Evolutionary conservation across 2,888 invertebrate species (phyloP).

Genomic region (Cerceris ruficornis): DNA sequence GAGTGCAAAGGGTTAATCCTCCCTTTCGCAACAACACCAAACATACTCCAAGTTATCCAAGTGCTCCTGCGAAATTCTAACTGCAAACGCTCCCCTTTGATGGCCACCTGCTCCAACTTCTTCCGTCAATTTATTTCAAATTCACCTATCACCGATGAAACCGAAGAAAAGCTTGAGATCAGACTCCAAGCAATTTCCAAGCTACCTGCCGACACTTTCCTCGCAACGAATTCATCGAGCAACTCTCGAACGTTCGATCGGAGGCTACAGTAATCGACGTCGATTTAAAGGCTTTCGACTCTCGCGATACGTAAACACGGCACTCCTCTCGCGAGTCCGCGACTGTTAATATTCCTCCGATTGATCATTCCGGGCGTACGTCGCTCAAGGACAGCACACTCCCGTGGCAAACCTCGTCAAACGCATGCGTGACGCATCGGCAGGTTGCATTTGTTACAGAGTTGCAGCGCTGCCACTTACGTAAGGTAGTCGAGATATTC

Average conservation of each 20-base stretch:
- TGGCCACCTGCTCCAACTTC: too few species aligned
- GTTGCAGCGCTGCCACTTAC: constrained; percentile 25
- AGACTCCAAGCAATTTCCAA: background rate
- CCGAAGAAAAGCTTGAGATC: background rate
- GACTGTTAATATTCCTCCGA: constrained; percentile 37
- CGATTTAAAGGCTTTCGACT: constrained; percentile 25
- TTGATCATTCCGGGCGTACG: constrained; percentile 52
- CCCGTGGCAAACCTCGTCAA: constrained; percentile 32
- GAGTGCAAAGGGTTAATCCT: too few species aligned
- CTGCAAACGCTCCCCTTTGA: too few species aligned
- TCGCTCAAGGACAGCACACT: constrained; percentile 47
- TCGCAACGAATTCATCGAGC: background rate
- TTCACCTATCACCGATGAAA: too few species aligned
- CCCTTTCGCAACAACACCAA: too few species aligned
- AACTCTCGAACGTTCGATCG: background rate
- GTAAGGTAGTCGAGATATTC: constrained; percentile 13
- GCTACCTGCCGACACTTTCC: background rate
- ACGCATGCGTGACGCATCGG: constrained; percentile 31
- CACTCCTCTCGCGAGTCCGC: constrained; percentile 46
- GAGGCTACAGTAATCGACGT: constrained; percentile 11
- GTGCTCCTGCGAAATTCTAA: too few species aligned
- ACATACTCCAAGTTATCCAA: too few species aligned
- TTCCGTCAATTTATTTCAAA: too few species aligned
- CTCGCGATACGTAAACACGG: background rate
- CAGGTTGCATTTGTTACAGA: constrained; percentile 11